phyloP scores from a whole-genome alignment of 2,888 invertebrate species.

The Caenorhabditis afra region DNA sequence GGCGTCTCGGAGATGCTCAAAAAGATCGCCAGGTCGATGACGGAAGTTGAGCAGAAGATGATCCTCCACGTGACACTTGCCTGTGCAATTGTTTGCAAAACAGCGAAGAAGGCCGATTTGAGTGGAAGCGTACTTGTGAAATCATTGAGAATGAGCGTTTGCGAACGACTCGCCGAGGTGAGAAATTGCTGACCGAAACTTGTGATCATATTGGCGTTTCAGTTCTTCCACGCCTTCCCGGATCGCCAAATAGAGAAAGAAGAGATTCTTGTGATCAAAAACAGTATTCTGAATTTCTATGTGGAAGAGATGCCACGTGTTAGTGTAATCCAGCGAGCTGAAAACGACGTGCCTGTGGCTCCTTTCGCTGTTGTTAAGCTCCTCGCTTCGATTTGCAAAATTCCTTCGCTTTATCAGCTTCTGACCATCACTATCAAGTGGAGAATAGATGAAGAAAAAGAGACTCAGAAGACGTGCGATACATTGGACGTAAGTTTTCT shows the following conservation, averaged over 20 bases:
- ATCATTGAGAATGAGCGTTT: constrained; percentile 54
- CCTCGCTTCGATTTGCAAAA: constrained; percentile 30
- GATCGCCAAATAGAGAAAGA: constrained; percentile 42
- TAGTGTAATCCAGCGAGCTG: constrained; percentile 46
- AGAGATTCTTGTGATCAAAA: constrained; percentile 34
- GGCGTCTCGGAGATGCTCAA: constrained; percentile 58
- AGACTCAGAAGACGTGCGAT: constrained; percentile 21
- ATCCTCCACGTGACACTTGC: constrained; percentile 50
- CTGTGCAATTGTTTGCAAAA: constrained; percentile 50
- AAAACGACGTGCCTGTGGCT: constrained; percentile 41
- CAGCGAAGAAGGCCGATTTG: constrained; percentile 18
- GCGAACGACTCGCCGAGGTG: constrained; percentile 60
- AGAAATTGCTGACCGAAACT: neutral
- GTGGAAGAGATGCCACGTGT: constrained; percentile 23
- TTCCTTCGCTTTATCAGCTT: constrained; percentile 50
- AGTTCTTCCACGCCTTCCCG: constrained; percentile 68
- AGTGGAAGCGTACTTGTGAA: constrained; percentile 22
- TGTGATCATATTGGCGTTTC: no score
- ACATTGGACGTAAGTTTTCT: constrained; percentile 32
- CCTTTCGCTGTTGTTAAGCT: constrained; percentile 58
- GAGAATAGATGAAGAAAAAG: constrained; percentile 32
- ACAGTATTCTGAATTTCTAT: constrained; percentile 25
- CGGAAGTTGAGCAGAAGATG: constrained; percentile 52
- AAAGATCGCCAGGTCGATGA: constrained; percentile 57
- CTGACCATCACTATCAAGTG: constrained; percentile 46